Base-by-base conservation (phyloP, 2,113 vertebrate genomes). In the Halichoeres trimaculatus region DNA sequence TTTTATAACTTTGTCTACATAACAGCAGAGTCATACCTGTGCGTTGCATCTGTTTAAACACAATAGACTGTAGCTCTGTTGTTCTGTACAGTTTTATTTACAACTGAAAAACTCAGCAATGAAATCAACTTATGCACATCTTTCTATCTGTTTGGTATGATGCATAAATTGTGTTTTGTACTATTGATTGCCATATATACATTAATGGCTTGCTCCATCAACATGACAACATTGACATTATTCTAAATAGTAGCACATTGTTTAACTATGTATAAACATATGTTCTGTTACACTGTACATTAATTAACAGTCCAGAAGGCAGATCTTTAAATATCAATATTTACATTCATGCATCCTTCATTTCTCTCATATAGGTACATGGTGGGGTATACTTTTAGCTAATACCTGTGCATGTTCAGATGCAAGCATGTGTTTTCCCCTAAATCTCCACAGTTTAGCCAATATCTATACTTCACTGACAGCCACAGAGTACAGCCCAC, bases 271-370 rank as follows among this genome's bases (percentile, higher is more conserved):
- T 94, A 93, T 94, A 92, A 93, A 94, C 90, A 85, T 86, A 90
- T 90, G 91, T 2, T 89, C 34, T 88, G 93, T 94, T 92, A 90
- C 89, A 91, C 81, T 92, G 93, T 90, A 93, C 91, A 93, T 91
- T 87, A 91, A 94, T 93, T 89, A 93, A 93, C 89, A 81, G 92
- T 95, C 84, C 92, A 93, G 93, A 95, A 96, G 95, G 95, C 96
- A 95, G 94, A 90, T 93, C 89, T 91, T 91, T 89, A 93, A 93
- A 90, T 92, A 92, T 86, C 93, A 92, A 89, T 95, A 95, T 96
- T 95, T 94, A 97, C 96, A 95, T 95, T 96, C 96, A 96, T 97
- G 96, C 96, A 96, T 90, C 92, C 96, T 95, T 89, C 92, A 92
- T 88, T 90, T 87, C 90, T 87, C 92, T 93, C 93, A 88, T 92